Conservation (phyloP, 1,140 invertebrate species). For the Heterodera carotae region DNA sequence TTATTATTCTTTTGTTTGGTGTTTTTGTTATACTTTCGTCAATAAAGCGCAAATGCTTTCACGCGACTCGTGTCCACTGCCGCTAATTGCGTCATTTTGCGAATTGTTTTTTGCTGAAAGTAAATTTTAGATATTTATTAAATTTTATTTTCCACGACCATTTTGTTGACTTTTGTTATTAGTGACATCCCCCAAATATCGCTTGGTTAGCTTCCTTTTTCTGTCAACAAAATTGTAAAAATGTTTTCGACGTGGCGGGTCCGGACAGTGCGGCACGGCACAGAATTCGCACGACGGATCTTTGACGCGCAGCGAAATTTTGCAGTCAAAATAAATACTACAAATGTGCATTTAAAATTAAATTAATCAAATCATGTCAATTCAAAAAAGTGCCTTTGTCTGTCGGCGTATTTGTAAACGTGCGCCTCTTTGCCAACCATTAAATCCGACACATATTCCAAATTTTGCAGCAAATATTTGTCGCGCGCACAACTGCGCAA, state of each 20-base stretch:
- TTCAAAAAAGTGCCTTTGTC: slow-evolving; percentile 24
- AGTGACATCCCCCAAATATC: not conserved
- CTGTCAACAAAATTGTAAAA: not conserved
- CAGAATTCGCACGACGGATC: slow-evolving; percentile 52
- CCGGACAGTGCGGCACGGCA: slow-evolving; percentile 62
- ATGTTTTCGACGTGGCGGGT: slow-evolving; percentile 51
- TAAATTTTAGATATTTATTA: too few relatives aligned
- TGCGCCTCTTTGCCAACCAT: slow-evolving; percentile 65
- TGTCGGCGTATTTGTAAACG: slow-evolving; percentile 64
- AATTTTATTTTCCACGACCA: too few relatives aligned
- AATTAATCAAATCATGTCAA: too few relatives aligned
- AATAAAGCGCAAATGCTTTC: too few relatives aligned
- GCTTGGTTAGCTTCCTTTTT: not conserved
- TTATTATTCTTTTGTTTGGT: too few relatives aligned
- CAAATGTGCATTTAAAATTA: not conserved
- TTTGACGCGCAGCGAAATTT: slow-evolving; percentile 61
- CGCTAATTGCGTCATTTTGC: too few relatives aligned
- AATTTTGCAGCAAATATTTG: slow-evolving; percentile 60
- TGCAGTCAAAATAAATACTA: slow-evolving; percentile 64
- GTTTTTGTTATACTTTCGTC: too few relatives aligned
- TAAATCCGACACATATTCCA: slow-evolving; percentile 61
- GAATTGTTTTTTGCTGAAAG: too few relatives aligned
- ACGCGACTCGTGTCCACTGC: too few relatives aligned
- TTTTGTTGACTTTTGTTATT: not conserved
- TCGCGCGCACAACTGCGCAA: slow-evolving; percentile 58